Conservation (phyloP, 2,888 invertebrate species). For the Drosophila basisetae region DNA sequence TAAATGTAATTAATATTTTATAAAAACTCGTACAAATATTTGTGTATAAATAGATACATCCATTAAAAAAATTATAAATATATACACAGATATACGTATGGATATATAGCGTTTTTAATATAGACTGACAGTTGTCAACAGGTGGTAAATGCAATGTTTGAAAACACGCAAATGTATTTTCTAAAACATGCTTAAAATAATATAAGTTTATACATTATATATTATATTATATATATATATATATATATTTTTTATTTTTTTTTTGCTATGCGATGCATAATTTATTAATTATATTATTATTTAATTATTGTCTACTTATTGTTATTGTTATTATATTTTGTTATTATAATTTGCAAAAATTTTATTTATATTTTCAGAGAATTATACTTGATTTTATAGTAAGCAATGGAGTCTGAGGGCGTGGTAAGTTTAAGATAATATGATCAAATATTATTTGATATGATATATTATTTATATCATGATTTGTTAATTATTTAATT, state of each 20-base stretch:
- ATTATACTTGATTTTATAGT: neutral
- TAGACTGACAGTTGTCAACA: neutral
- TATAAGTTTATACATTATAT: neutral
- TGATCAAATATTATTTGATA: neutral
- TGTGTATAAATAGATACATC: neutral
- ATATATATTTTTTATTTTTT: too few species aligned
- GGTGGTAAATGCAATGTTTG: neutral
- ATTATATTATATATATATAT: too few species aligned
- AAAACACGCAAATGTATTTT: neutral
- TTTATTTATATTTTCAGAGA: neutral
- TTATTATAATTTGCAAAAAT: neutral
- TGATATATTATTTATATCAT: neutral
- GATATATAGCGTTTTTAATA: neutral
- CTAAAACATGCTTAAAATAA: neutral
- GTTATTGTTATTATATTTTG: neutral
- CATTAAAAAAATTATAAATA: neutral
- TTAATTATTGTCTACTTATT: neutral
- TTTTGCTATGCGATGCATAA: neutral
- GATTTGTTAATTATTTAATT: neutral
- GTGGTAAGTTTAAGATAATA: constrained; percentile 33
- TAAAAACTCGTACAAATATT: neutral
- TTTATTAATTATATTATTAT: neutral
- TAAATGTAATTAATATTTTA: neutral
- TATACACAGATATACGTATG: neutral
- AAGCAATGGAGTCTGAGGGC: constrained; percentile 48